Percentiles rank a stretch among this genome's conserved stretches.
Evolutionary conservation across 2,797 vertebrate species (phyloP).

Genomic region (Pseudopleuronectes americanus): DNA sequence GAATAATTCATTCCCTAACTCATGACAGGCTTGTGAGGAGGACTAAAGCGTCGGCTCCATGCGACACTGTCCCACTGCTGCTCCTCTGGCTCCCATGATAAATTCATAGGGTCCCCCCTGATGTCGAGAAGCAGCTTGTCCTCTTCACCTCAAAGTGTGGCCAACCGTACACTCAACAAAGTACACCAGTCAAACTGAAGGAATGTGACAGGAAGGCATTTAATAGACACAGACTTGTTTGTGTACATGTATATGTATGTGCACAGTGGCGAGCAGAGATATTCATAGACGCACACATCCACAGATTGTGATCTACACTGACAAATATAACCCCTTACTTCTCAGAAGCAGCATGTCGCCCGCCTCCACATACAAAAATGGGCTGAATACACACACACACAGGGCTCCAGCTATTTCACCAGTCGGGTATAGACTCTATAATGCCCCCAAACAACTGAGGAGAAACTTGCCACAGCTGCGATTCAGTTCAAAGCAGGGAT

Average conservation of each 20-base stretch:
- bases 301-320: constrained; percentile 57
- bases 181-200: constrained; percentile 46
- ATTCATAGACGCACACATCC: constrained; percentile 46
- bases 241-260: constrained; percentile 19
- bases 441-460: constrained; percentile 49
- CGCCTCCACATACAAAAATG: constrained; percentile 46
- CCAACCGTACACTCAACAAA: constrained; percentile 28
- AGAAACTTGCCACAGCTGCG: constrained; percentile 50
- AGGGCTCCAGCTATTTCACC: constrained; percentile 28
- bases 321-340: constrained; percentile 38
- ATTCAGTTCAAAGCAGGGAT: constrained; percentile 59
- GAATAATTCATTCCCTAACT: constrained; percentile 61
- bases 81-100: constrained; percentile 37
- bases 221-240: constrained; percentile 14
- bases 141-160: constrained; percentile 48
- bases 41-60: constrained; percentile 19
- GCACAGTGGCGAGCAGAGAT: constrained; percentile 20
- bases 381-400: constrained; percentile 1
- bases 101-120: constrained; percentile 50
- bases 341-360: constrained; percentile 20
- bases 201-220: constrained; percentile 28
- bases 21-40: constrained; percentile 40
- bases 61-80: constrained; percentile 16
- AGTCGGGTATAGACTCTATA: constrained; percentile 32
- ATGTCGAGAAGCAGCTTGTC: constrained; percentile 54